Evolutionary conservation across 2,888 invertebrate species (phyloP), one percentile per base, ranked within the genome.

Genomic region (Operophtera brumata): DNA sequence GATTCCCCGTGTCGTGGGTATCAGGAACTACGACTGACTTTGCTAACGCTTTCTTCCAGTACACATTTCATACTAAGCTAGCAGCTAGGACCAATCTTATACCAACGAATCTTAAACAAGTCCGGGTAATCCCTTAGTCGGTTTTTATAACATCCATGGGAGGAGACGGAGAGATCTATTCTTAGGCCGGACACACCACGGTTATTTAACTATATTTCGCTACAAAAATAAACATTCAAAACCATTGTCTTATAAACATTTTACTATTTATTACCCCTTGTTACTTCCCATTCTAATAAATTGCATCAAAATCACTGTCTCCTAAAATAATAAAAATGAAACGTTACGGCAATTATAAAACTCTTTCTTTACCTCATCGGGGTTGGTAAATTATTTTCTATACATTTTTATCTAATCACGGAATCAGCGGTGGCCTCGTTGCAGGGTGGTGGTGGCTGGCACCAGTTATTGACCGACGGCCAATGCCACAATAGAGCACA

Each of bases 391-490:
- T 65, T 71, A 65, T 69, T 70, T 76, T 71, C 63, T 55, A 71
- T 77, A 69, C 75, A 71, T 65, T 71, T 77, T 77, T 75, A 80
- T 82, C 78, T 78, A 71, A 79, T 77, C 80, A 79, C 75, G 78
- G 67, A 77, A 83, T 82, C 82, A 74, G 70, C 66, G 47, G 70
- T 75, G 67, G 75, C 74, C 76, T 71, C 70, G 68, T 71, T 69
- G 71, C 78, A 70, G 82, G 75, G 65, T 78, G 86, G 78, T 64
- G 76, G 78, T 64, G 76, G 71, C 78, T 69, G 80, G 83, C 75
- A 86, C 86, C 73, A 74, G 66, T 77, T 85, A 85, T 85, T 86
- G 86, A 84, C 86, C 85, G 82, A 57, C 71, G 75, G 69, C 71
- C 73, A 59, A 65, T 57, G 55, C 60, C 49, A 61, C 56, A 55